These are phyloP conservation scores for Apis florea DNA, from an alignment of 1,140 invertebrate species.

Conservation along the genomic window DNA sequence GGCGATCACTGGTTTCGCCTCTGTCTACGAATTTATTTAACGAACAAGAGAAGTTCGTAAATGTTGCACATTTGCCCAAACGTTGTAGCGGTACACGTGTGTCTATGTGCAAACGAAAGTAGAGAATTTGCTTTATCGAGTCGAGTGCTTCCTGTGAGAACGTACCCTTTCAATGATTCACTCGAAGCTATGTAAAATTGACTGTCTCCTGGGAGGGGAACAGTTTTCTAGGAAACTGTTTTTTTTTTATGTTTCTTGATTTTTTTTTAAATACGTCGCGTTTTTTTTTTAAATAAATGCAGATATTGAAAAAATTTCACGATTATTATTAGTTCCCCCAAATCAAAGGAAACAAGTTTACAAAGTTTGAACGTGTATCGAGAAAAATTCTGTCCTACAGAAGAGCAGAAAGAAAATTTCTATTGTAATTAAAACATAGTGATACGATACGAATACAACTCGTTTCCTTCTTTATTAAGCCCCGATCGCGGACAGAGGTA, in stretches of 20 bases:
- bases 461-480: neutral
- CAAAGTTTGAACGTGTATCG: neutral
- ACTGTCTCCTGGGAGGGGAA: neutral
- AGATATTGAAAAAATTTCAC: no score
- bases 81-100: no score
- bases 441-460: neutral
- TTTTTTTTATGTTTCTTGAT: no score
- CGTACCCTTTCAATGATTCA: neutral
- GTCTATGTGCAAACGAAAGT: no score
- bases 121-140: neutral
- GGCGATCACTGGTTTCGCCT: neutral
- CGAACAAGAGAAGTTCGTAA: constrained; percentile 20
- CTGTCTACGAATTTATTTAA: constrained; percentile 23
- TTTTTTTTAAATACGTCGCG: no score
- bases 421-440: neutral
- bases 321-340: no score
- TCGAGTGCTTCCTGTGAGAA: no score
- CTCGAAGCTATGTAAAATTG: no score
- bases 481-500: neutral
- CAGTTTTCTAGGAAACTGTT: neutral
- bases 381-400: no score
- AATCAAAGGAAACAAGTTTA: no score
- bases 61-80: constrained; percentile 6
- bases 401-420: neutral
- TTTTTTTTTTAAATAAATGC: no score